These are phyloP conservation scores for Drosophila lutescens DNA, from an alignment of 2,888 invertebrate genomes.

Conservation along the genomic window DNA sequence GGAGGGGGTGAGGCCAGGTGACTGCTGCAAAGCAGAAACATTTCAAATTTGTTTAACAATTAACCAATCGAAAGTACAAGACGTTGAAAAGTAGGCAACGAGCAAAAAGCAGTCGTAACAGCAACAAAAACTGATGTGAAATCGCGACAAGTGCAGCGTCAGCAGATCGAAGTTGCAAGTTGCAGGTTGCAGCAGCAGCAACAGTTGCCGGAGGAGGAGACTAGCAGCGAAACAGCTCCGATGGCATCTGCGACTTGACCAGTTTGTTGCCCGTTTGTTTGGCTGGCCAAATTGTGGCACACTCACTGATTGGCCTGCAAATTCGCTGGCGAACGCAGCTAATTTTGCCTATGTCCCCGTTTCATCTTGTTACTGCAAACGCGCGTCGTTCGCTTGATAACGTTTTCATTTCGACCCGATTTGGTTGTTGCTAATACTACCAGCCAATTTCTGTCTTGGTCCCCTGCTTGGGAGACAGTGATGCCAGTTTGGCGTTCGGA, in stretches of 20 bases:
- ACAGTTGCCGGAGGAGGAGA: slow-evolving; percentile 21
- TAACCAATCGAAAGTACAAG: slow-evolving; percentile 72
- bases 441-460: slow-evolving; percentile 3
- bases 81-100: slow-evolving; percentile 73
- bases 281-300: slow-evolving; percentile 55
- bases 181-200: slow-evolving; percentile 11
- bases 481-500: background rate
- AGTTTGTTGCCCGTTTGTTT: slow-evolving; percentile 44
- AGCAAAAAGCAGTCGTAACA: slow-evolving; percentile 25
- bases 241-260: slow-evolving; percentile 53
- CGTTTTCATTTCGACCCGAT: slow-evolving; percentile 55
- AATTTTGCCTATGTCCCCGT: slow-evolving; percentile 52
- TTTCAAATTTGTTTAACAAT: slow-evolving; percentile 80
- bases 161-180: slow-evolving; percentile 49
- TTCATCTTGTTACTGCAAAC: slow-evolving; percentile 36
- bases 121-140: slow-evolving; percentile 50
- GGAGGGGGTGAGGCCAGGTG: slow-evolving; percentile 15
- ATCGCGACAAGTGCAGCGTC: slow-evolving; percentile 67
- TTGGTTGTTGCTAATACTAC: slow-evolving; percentile 15
- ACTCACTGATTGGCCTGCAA: slow-evolving; percentile 61
- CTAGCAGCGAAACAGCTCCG: slow-evolving; percentile 12
- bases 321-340: slow-evolving; percentile 61
- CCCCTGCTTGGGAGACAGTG: slow-evolving; percentile 12
- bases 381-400: slow-evolving; percentile 62
- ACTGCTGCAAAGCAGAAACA: slow-evolving; percentile 37